Base-by-base conservation (phyloP, 2,113 vertebrate genomes). In the Pontoporia blainvillei region DNA sequence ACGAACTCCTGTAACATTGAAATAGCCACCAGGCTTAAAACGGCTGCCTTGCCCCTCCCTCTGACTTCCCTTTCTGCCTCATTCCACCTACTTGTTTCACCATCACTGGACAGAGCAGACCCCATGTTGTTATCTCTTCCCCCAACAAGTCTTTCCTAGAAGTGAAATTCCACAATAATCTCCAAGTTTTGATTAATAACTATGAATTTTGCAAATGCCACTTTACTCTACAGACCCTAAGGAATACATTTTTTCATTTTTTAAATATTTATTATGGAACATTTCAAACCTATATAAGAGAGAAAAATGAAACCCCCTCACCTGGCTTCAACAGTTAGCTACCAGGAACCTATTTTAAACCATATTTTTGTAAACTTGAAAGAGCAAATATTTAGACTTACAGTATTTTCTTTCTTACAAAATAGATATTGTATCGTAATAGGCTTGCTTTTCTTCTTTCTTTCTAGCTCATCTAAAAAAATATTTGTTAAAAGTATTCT, bases 1-100 rank as follows among this genome's bases (percentile, higher is more conserved):
- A 98, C 76, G 62, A 75, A 34, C 17, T 93, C 95, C 97, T 96
- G 64, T 15, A 96, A 94, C 79, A 91, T 31, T 78, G 71, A 92
- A 94, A 95, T 96, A 96, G 83, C 41, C 86, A 78, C 79, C 39
- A 61, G n/a, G 78, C 94, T 98, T 92, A 59, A 87, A 15, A 57
- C 1, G 7, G 39, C n/a, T 75, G 81, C 67, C 87, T 73, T 64
- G 72, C 66, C 72, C 95, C 97, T 96, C 79, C 95, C 57, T 39
- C 78, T 76, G 84, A 11, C 72, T 91, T 83, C 87, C 54, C 44
- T 85, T 90, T 69, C 41, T 91, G 49, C n/a, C 91, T 88, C 86
- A 13, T 86, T 93, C 95, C 79, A 85, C 59, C 66, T 4, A 86
- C 78, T 79, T 72, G 31, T 86, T 83, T 44, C 62, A 34, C 46